Evolutionary conservation across 2,888 invertebrate species (phyloP), one percentile per base, ranked within the genome.

Genomic region (Rhingia rostrata): DNA sequence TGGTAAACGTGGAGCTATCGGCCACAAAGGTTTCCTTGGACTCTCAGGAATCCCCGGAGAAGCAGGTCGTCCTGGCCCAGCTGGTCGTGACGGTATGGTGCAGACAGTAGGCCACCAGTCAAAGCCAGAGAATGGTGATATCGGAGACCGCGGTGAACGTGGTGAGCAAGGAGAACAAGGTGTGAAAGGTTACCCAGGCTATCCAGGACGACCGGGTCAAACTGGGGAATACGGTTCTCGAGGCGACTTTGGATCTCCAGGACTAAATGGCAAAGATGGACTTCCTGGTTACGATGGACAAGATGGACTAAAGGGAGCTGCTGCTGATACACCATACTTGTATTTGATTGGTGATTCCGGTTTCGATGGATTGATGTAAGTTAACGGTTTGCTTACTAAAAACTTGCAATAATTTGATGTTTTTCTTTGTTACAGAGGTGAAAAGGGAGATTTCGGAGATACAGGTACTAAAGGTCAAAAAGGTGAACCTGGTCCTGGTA

Each of bases 21-120:
- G 94, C 0, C 88, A 86, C 3, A 91, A 92, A 12, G 94, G 94
- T 4, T 92, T 92, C 56, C 92, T 92, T 6, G 96, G 96, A 56
- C 90, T 93, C 0, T 91, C 92, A 45, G 95, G 95, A 66, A 89
- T 89, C 67, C 89, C 89, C n/a, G 91, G 92, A 30, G 90, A 89
- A 49, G 47, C 54, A 0, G 91, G 91, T 77, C 92, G 91, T 43
- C 87, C 91, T 10, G 91, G 91, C 37, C 10, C 10, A 6, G 67
- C 82, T 3, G 94, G 94, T 35, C 86, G 63, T 4, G 87, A 88
- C 7, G 93, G 93, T 5, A 2, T 6, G 3, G 5, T 86, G 1
- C 22, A 77, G 0, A 32, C 12, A 0, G 39, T 39, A 2, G 87
- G 88, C 10, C 87, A 22, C 6, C 88, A 82, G 0, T 90, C 90